Evolutionary conservation across 2,113 vertebrate species (phyloP).

Genomic region (Apaloderma vittatum): DNA sequence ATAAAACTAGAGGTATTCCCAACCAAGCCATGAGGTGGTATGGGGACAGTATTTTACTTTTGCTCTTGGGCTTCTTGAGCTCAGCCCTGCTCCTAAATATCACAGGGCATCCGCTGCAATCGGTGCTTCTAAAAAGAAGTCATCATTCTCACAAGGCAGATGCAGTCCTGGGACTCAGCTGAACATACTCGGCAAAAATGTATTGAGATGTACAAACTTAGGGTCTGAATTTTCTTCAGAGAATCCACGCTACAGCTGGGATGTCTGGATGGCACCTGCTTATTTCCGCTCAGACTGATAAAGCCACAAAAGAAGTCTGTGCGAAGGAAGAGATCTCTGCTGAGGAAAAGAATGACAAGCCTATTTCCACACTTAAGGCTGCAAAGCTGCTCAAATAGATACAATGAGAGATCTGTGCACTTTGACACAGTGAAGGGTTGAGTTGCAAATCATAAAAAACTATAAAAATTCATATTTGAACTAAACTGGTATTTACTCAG

Average conservation of each 20-base stretch:
- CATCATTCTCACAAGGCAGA: not conserved
- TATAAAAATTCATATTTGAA: slow-evolving; percentile 37
- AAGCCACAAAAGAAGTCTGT: not conserved
- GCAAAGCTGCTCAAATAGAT: not conserved
- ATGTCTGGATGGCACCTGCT: not conserved
- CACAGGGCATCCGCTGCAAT: not conserved
- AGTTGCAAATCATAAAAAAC: slow-evolving; percentile 39
- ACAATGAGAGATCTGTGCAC: not conserved
- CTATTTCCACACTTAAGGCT: not conserved
- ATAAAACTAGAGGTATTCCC: not conserved
- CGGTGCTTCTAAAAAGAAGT: not conserved
- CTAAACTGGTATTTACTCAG: slow-evolving; percentile 48
- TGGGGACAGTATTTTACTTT: not conserved
- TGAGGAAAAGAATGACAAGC: not conserved
- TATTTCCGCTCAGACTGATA: not conserved
- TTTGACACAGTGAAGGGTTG: slow-evolving; percentile 30
- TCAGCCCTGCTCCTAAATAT: not conserved
- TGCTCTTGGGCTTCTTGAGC: not conserved
- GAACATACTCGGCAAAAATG: not conserved
- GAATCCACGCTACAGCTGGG: not conserved
- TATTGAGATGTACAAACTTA: not conserved
- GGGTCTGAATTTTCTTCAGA: not conserved
- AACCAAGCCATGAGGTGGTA: not conserved
- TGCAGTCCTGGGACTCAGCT: not conserved
- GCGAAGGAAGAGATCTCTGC: not conserved